phyloP scores from a whole-genome alignment of 2,888 invertebrate genomes.

The Aphrophora alni region DNA sequence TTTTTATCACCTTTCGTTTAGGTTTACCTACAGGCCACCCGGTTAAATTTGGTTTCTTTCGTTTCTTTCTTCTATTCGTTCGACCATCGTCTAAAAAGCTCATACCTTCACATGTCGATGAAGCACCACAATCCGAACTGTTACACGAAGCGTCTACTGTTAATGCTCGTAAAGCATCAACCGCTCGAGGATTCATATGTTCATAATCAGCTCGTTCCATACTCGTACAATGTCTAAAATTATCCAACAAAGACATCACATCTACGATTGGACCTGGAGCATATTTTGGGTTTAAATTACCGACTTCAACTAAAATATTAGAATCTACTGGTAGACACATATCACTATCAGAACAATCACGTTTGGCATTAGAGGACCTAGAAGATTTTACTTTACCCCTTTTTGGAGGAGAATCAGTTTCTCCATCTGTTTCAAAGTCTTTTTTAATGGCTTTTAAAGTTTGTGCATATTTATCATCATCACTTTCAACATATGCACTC shows the following conservation, averaged over 20 bases:
- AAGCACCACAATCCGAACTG: constrained; percentile 51
- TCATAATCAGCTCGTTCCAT: constrained; percentile 40
- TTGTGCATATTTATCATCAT: constrained; percentile 25
- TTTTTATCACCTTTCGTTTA: constrained; percentile 51
- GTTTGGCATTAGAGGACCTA: not conserved
- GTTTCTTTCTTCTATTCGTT: constrained; percentile 59
- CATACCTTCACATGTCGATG: constrained; percentile 45
- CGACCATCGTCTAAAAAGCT: constrained; percentile 48
- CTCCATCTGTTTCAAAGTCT: constrained; percentile 9
- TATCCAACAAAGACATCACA: constrained; percentile 40
- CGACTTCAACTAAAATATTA: constrained; percentile 40
- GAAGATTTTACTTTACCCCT: not conserved
- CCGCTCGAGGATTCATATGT: constrained; percentile 35
- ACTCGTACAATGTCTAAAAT: constrained; percentile 42
- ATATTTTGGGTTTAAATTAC: not conserved
- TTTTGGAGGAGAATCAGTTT: not conserved
- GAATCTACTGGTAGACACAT: constrained; percentile 47
- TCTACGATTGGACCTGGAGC: constrained; percentile 30
- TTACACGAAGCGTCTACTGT: constrained; percentile 46
- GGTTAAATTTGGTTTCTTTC: constrained; percentile 77
- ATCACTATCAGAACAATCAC: constrained; percentile 24
- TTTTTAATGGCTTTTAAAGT: constrained; percentile 24
- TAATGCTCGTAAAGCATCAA: constrained; percentile 36
- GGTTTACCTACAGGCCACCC: constrained; percentile 73
- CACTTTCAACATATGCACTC: constrained; percentile 9